Evolutionary conservation across 2,113 vertebrate genomes (phyloP).

Genomic region (Empidonax traillii): DNA sequence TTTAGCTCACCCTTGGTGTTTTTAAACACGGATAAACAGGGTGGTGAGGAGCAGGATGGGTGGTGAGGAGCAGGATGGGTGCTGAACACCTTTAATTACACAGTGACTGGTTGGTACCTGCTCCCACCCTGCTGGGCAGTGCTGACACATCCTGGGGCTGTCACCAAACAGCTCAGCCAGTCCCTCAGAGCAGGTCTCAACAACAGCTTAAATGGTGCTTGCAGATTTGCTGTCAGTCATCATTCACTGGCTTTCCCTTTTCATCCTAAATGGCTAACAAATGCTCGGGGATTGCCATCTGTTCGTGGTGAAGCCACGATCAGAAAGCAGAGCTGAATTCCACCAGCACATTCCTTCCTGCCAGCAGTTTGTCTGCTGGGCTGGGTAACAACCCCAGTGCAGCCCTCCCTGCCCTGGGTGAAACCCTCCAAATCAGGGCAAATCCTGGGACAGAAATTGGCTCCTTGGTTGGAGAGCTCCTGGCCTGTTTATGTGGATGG

Average conservation of each 20-base stretch:
- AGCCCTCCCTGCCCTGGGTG: not conserved
- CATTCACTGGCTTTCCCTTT: slow-evolving; percentile 3
- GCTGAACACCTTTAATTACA: not conserved
- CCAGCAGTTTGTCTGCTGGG: not conserved
- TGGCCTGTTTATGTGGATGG: not conserved
- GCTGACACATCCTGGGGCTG: not conserved
- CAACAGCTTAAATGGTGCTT: not conserved
- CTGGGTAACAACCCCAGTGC: not conserved
- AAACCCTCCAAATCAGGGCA: not conserved
- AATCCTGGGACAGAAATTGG: not conserved
- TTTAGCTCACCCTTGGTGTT: not conserved
- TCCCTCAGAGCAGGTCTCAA: not conserved
- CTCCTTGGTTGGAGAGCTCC: not conserved
- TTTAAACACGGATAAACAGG: not conserved
- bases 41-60: not conserved
- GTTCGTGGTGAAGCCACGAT: not conserved
- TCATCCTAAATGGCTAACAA: slow-evolving; percentile 43
- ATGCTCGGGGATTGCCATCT: slow-evolving; percentile 20
- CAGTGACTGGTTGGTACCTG: not conserved
- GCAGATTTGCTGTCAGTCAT: not conserved
- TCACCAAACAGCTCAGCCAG: not conserved
- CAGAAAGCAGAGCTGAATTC: slow-evolving; percentile 7
- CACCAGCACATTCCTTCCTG: slow-evolving; percentile 10
- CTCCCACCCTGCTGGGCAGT: not conserved
- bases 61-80: not conserved